Conservation (phyloP, 2,113 vertebrate species). For the Sphyrna mokarran region DNA sequence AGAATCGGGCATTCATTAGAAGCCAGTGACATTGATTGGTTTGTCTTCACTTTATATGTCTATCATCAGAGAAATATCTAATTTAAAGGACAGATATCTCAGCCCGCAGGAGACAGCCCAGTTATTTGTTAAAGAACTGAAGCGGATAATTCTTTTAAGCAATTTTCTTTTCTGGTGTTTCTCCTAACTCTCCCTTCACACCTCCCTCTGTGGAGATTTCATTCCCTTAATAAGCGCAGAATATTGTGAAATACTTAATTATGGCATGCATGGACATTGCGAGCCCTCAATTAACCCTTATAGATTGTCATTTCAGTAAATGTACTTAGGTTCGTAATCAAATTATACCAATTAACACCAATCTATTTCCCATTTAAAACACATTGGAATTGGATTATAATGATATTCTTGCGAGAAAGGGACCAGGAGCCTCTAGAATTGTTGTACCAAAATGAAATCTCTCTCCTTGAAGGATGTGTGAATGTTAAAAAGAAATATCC, state of each 20-base stretch:
- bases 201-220: conserved; percentile 18
- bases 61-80: neutral
- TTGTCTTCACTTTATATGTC: neutral
- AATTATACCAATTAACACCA: conserved; percentile 29
- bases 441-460: neutral
- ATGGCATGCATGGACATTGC: neutral
- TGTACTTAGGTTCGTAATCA: conserved; percentile 30
- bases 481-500: neutral
- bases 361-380: conserved; percentile 30
- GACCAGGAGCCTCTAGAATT: neutral
- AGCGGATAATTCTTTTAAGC: conserved; percentile 22
- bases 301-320: conserved; percentile 28
- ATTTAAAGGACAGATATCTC: conserved; percentile 4
- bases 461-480: neutral
- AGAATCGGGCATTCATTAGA: neutral
- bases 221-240: neutral
- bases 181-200: neutral
- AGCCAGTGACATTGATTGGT: neutral
- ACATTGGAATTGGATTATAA: conserved; percentile 26
- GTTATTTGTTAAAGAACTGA: conserved; percentile 29
- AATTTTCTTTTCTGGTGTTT: neutral
- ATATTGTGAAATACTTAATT: conserved; percentile 21
- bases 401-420: neutral
- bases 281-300: conserved; percentile 33
- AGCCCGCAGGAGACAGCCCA: neutral